Conservation (phyloP, 2,888 invertebrate species). For the Halocaridina rubra region DNA sequence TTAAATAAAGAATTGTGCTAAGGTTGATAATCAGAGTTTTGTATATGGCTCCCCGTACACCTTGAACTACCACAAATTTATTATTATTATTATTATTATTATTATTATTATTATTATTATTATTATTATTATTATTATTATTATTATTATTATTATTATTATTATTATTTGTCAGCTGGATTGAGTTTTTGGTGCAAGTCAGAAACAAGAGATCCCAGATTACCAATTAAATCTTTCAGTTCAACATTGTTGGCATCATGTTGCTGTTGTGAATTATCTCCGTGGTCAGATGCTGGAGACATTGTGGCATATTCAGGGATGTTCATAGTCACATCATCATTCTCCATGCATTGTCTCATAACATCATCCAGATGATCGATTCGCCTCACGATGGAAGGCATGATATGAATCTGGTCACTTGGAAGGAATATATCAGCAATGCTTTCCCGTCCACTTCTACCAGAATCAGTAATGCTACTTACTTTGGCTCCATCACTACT, state of each 20-base stretch:
- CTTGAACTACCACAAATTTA: too few relatives aligned
- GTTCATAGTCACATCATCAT: slow-evolving; percentile 26
- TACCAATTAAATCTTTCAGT: slow-evolving; percentile 2
- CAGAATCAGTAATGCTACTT: not conserved
- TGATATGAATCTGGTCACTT: not conserved
- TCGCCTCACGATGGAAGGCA: slow-evolving; percentile 12
- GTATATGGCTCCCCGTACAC: too few relatives aligned
- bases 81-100: too few relatives aligned
- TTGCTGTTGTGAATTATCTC: not conserved
- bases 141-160: too few relatives aligned
- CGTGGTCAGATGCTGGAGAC: not conserved
- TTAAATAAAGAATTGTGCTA: too few relatives aligned
- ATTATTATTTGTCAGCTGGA: not conserved
- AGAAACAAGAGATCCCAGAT: not conserved
- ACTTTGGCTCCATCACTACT: not conserved
- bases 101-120: too few relatives aligned
- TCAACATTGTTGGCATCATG: not conserved
- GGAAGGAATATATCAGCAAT: not conserved
- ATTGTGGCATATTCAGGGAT: not conserved
- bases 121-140: too few relatives aligned
- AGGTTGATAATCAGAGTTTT: too few relatives aligned
- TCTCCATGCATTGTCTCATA: slow-evolving; percentile 9
- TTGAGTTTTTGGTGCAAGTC: slow-evolving; percentile 10
- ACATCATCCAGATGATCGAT: slow-evolving; percentile 17
- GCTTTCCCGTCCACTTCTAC: not conserved